A percentile compares a stretch with the other conserved stretches of the same genome.
These are phyloP conservation scores for Clamator glandarius DNA, from an alignment of 2,797 vertebrate genomes.

Conservation along the genomic window DNA sequence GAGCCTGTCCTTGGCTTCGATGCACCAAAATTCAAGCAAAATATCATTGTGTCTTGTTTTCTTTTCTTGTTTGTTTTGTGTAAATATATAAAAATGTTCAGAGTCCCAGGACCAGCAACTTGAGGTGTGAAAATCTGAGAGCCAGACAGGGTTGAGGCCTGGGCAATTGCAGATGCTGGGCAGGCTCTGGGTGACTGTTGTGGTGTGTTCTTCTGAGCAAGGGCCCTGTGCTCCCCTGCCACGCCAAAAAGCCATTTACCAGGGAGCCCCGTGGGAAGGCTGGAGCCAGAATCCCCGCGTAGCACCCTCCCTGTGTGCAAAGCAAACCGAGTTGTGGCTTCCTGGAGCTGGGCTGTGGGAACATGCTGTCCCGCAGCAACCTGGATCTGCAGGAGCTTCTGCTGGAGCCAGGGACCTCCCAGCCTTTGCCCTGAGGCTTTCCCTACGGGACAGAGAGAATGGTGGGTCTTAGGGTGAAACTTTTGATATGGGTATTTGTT, in stretches of 20 bases:
- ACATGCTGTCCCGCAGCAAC: accelerated
- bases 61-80: too few species aligned
- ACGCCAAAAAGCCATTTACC: not conserved
- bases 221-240: not conserved
- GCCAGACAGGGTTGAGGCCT: not conserved
- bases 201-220: accelerated
- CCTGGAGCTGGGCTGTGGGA: not conserved
- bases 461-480: not conserved
- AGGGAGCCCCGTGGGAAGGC: too few species aligned
- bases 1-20: not conserved
- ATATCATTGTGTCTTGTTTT: not conserved
- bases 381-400: not conserved
- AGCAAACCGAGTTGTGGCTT: accelerated
- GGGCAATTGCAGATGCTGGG: not conserved
- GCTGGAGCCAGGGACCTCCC: not conserved
- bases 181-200: not conserved
- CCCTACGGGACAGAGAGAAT: not conserved
- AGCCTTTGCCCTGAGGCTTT: not conserved
- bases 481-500: too few species aligned
- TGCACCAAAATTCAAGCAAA: not conserved
- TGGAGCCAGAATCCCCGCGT: too few species aligned
- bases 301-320: accelerated
- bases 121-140: not conserved
- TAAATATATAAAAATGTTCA: not conserved
- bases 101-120: not conserved